phyloP scores from a whole-genome alignment of 2,888 invertebrate species.

The Lepidocyrtoides sp. region DNA sequence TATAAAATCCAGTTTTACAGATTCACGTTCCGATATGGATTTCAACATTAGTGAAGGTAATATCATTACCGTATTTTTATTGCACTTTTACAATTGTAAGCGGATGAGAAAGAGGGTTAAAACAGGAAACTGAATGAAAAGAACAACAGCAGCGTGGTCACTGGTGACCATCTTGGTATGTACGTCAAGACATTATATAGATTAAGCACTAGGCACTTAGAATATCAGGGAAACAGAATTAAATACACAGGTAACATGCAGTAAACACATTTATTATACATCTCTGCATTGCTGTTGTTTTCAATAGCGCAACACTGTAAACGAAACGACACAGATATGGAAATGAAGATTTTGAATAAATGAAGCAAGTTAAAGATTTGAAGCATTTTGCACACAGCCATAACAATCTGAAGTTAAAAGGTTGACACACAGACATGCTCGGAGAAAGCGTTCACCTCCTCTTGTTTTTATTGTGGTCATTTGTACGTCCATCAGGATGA shows the following conservation, averaged over 20 bases:
- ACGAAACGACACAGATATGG: not conserved
- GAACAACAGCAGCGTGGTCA: not conserved
- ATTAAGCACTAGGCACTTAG: no score
- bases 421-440: not conserved
- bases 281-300: no score
- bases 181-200: no score
- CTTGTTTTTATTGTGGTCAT: slow-evolving; percentile 14
- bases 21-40: slow-evolving; percentile 35
- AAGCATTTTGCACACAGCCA: slow-evolving; percentile 8
- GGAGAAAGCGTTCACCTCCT: slow-evolving; percentile 17
- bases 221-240: no score
- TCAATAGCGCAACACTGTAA: no score
- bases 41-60: not conserved
- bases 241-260: no score
- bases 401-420: slow-evolving; percentile 16
- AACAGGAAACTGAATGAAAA: slow-evolving; percentile 46
- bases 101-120: slow-evolving; percentile 28
- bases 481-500: slow-evolving; percentile 5
- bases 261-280: no score
- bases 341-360: not conserved
- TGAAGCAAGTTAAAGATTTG: not conserved
- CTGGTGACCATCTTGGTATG: not conserved
- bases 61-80: slow-evolving; percentile 21
- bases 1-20: slow-evolving; percentile 48
- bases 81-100: not conserved